Conservation (phyloP, 1,140 invertebrate genomes). For the Brachionus koreanus region DNA sequence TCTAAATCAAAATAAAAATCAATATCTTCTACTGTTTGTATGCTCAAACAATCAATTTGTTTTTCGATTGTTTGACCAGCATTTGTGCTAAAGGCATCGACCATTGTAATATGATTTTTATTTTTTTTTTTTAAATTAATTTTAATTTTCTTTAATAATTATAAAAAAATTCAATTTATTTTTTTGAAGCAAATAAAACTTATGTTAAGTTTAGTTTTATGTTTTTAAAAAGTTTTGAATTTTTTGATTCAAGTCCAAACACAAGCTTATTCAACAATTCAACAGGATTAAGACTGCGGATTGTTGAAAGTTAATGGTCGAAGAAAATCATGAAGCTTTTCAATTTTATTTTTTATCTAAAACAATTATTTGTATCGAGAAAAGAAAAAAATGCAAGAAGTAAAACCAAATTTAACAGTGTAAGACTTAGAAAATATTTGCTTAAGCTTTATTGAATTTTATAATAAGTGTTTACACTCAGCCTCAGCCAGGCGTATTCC, state of each 20-base stretch:
- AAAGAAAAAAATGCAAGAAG: neutral
- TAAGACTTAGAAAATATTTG: neutral
- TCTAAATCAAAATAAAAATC: constrained; percentile 40
- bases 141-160: neutral
- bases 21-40: neutral
- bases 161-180: neutral
- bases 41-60: neutral
- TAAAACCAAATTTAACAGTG: neutral
- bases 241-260: neutral
- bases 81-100: constrained; percentile 26
- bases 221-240: neutral
- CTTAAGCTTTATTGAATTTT: neutral
- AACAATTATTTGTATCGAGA: neutral
- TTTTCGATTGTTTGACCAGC: neutral
- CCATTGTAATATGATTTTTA: neutral
- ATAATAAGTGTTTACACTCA: neutral
- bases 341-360: neutral
- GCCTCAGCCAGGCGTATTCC: neutral
- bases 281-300: neutral
- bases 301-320: neutral
- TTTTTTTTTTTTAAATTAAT: neutral
- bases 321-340: neutral
- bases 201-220: neutral
- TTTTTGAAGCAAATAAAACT: neutral
- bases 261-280: neutral